These are phyloP conservation scores for Liasis olivaceus DNA, from an alignment of 2,797 vertebrate genomes.

Conservation along the genomic window DNA sequence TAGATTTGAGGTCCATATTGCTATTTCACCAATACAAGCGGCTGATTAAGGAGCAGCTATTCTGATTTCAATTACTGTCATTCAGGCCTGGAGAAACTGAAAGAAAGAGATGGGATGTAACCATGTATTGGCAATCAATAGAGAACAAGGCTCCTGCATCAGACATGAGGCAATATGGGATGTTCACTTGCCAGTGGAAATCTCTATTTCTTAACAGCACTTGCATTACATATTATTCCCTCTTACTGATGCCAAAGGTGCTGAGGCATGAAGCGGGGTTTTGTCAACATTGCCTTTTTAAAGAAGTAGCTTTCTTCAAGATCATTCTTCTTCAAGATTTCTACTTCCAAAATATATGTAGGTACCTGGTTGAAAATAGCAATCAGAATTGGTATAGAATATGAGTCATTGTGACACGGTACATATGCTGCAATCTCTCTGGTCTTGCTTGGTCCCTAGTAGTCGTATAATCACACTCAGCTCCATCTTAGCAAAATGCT, in stretches of 20 bases:
- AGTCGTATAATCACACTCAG: background rate
- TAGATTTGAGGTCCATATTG: conserved; percentile 54
- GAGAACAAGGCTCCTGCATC: conserved; percentile 44
- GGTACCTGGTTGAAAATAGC: conserved; percentile 1
- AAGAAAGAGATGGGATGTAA: conserved; percentile 53
- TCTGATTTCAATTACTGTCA: conserved; percentile 61
- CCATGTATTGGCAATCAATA: conserved; percentile 65
- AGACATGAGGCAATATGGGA: conserved; percentile 13
- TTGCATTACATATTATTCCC: conserved; percentile 19
- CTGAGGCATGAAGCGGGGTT: conserved; percentile 45
- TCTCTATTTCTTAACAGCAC: conserved; percentile 31
- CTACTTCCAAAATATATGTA: conserved; percentile 12
- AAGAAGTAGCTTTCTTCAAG: conserved; percentile 46
- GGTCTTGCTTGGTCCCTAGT: background rate
- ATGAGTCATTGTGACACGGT: conserved; percentile 25
- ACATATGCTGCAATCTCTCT: background rate
- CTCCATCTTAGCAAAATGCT: background rate
- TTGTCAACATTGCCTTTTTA: conserved; percentile 29
- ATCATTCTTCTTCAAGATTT: conserved; percentile 27
- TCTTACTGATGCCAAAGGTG: conserved; percentile 24
- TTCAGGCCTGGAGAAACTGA: conserved; percentile 50
- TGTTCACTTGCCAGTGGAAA: conserved; percentile 49
- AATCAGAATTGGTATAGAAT: conserved; percentile 25
- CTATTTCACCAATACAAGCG: conserved; percentile 49
- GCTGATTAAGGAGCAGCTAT: conserved; percentile 58